These are phyloP conservation scores for Oxycera nigricornis DNA, from an alignment of 2,888 invertebrate species.

Conservation along the genomic window DNA sequence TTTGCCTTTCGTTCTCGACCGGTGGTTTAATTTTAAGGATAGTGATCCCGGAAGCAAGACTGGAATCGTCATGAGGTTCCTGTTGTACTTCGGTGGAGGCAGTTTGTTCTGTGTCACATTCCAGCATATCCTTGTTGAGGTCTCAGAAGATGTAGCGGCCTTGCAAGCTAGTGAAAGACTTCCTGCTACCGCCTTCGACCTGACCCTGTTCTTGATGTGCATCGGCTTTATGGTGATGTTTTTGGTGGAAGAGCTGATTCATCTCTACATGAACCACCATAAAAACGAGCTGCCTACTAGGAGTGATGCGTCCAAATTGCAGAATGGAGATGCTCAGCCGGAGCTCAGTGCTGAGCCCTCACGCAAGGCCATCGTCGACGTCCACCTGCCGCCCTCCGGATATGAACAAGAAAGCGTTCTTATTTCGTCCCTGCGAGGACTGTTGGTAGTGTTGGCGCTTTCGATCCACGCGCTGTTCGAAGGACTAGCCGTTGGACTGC, in stretches of 20 bases:
- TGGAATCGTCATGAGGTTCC: slow-evolving; percentile 38
- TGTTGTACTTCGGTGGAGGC: slow-evolving; percentile 77
- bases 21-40: slow-evolving; percentile 9
- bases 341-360: no score
- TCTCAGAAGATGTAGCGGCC: slow-evolving; percentile 68
- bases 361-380: not conserved
- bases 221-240: slow-evolving; percentile 75
- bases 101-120: slow-evolving; percentile 78
- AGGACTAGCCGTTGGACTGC: slow-evolving; percentile 79
- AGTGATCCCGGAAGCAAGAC: slow-evolving; percentile 1
- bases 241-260: slow-evolving; percentile 75
- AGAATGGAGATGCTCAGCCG: no score
- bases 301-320: not conserved
- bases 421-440: slow-evolving; percentile 64
- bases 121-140: slow-evolving; percentile 77
- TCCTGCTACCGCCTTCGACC: slow-evolving; percentile 65
- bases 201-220: slow-evolving; percentile 73
- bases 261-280: slow-evolving; percentile 67
- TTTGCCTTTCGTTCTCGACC: slow-evolving; percentile 18
- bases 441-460: slow-evolving; percentile 77
- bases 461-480: slow-evolving; percentile 83
- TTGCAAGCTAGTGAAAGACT: slow-evolving; percentile 62
- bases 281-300: slow-evolving; percentile 41
- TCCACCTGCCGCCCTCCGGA: slow-evolving; percentile 3
- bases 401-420: slow-evolving; percentile 57